Evolutionary conservation across 2,113 vertebrate species (phyloP), one percentile per base, ranked within the genome.

Genomic region (Caranx ignobilis): DNA sequence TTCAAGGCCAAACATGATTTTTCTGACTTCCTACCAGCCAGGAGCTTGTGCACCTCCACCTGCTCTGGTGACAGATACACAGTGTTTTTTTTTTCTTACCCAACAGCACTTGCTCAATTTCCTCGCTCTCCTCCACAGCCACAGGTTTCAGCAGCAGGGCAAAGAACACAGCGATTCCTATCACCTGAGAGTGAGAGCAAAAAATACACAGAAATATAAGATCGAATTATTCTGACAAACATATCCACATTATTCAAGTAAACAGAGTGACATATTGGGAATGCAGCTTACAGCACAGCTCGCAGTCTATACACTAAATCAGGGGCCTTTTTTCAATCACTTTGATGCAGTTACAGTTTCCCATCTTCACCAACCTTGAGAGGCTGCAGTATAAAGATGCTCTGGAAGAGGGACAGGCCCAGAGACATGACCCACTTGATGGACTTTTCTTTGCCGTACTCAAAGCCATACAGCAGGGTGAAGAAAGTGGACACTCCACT

Each of bases 351-450:
- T 59, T 21, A 12, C 1, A 39, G 6, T 68, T 39, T 63, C 19
- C n/a, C 2, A 15, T 59, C 9, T 62, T 45, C 11, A 50, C 84
- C 35, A 35, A 95, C 96, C 94, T 96, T 96, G 18, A 96, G 93
- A 32, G 96, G 96, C 86, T 96, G 95, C 75, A 96, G 85, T 73
- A 96, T 92, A 61, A 96, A 96, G 88, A 96, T 96, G 86, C 95
- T 96, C 81, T 96, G 93, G 81, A 96, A 94, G n/a, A 96, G 94
- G 4, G 95, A 96, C 31, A 96, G 78, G 3, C 89, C 92, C 81
- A 96, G 91, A 71, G 96, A 95, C 77, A 96, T 90, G 50, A 95
- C 93, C 95, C 96, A 96, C 75, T 94, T 91, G 80, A 91, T 94
- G 79, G 96, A 95, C 39, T 93, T 94, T 12, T 92, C 87, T 71